These are phyloP conservation scores for Pseudorasbora parva DNA, from an alignment of 2,113 vertebrate genomes.

Conservation along the genomic window DNA sequence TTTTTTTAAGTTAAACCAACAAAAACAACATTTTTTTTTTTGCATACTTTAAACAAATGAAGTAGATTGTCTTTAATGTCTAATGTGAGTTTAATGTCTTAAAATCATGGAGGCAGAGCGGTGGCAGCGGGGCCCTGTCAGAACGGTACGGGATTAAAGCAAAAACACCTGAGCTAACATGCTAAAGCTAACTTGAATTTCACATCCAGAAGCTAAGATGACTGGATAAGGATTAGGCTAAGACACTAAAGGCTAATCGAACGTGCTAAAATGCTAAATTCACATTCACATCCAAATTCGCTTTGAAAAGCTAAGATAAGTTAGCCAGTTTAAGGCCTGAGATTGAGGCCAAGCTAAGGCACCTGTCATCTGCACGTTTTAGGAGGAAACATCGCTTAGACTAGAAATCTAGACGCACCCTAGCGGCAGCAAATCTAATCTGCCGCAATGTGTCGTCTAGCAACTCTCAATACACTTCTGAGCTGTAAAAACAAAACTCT, in stretches of 20 bases:
- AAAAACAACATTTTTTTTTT: no score
- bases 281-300: background rate
- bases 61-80: no score
- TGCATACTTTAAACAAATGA: no score
- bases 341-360: background rate
- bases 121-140: slow-evolving; percentile 69
- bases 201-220: background rate
- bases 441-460: no score
- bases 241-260: background rate
- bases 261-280: background rate
- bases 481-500: no score
- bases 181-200: background rate
- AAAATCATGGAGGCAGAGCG: slow-evolving; percentile 68
- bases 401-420: no score
- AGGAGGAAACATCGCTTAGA: background rate
- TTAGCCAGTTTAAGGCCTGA: background rate
- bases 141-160: slow-evolving; percentile 76
- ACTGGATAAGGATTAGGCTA: background rate
- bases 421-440: no score
- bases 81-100: no score
- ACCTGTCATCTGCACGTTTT: background rate
- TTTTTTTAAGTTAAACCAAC: no score
- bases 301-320: background rate
- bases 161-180: slow-evolving; percentile 9
- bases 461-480: no score